These are phyloP conservation scores for Diadegma fenestrale DNA, from an alignment of 2,888 invertebrate genomes.

Conservation along the genomic window DNA sequence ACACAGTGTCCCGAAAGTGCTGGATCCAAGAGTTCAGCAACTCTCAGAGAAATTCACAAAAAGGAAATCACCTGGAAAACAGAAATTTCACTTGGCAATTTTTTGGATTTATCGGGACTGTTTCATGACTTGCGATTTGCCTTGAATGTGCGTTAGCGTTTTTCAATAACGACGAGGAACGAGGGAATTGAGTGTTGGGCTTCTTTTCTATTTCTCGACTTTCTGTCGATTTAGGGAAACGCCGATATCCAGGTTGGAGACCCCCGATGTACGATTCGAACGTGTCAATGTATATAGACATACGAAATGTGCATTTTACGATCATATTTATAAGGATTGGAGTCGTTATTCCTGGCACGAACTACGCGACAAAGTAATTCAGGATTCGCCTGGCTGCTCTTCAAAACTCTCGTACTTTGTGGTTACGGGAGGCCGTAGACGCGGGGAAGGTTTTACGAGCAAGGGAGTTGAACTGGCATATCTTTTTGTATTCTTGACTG, in stretches of 20 bases:
- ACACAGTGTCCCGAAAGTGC: neutral
- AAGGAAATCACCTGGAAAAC: neutral
- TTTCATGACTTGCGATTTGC: neutral
- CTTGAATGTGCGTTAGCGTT: neutral
- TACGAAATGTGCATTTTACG: neutral
- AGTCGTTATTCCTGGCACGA: constrained; percentile 58
- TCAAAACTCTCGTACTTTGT: constrained; percentile 58
- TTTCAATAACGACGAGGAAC: neutral
- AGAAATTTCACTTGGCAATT: neutral
- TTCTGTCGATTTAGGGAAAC: neutral
- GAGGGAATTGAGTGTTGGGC: neutral
- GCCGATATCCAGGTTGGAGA: neutral
- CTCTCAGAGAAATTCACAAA: neutral
- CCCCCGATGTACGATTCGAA: neutral
- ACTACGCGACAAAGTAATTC: constrained; percentile 60
- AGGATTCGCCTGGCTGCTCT: constrained; percentile 44
- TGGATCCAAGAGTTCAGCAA: neutral
- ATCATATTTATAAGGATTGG: constrained; percentile 11
- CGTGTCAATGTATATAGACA: neutral
- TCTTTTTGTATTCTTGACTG: constrained; percentile 36
- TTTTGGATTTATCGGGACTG: neutral
- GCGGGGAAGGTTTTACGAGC: constrained; percentile 13
- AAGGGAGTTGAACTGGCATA: constrained; percentile 10
- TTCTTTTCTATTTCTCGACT: neutral
- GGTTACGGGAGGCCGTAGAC: constrained; percentile 21